Conservation (phyloP, 1,140 invertebrate species). For the Solen grandis region DNA sequence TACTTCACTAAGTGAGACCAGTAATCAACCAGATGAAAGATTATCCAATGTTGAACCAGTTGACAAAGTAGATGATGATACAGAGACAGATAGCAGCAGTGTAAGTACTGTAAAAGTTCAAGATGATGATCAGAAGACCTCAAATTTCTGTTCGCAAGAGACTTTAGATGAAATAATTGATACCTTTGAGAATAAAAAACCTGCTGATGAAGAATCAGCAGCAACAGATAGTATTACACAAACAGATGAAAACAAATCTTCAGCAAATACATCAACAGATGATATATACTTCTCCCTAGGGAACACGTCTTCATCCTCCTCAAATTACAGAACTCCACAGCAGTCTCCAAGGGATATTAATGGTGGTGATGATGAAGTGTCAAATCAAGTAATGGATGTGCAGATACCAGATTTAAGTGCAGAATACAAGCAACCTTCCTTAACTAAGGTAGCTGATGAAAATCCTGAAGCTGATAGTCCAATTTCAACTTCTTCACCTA, state of each 20-base stretch:
- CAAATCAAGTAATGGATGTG: constrained; percentile 48
- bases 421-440: neutral
- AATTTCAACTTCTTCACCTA: constrained; percentile 40
- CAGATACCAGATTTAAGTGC: constrained; percentile 44
- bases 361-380: neutral
- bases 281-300: constrained; percentile 44
- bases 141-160: constrained; percentile 37
- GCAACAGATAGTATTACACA: neutral
- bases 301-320: constrained; percentile 57
- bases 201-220: neutral
- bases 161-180: constrained; percentile 14
- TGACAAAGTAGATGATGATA: constrained; percentile 22
- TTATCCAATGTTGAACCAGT: neutral
- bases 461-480: constrained; percentile 7
- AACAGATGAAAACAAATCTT: constrained; percentile 12
- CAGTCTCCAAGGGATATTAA: constrained; percentile 66
- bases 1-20: too few species aligned
- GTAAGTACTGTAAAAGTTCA: constrained; percentile 34
- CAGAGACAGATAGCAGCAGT: constrained; percentile 31
- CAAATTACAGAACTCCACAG: constrained; percentile 68
- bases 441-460: constrained; percentile 16
- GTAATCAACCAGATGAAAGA: neutral
- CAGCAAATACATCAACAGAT: constrained; percentile 35
- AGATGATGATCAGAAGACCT: neutral
- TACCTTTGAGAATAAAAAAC: neutral